Base-by-base conservation (phyloP, 1,140 invertebrate genomes). In the Ceratina australensis region DNA sequence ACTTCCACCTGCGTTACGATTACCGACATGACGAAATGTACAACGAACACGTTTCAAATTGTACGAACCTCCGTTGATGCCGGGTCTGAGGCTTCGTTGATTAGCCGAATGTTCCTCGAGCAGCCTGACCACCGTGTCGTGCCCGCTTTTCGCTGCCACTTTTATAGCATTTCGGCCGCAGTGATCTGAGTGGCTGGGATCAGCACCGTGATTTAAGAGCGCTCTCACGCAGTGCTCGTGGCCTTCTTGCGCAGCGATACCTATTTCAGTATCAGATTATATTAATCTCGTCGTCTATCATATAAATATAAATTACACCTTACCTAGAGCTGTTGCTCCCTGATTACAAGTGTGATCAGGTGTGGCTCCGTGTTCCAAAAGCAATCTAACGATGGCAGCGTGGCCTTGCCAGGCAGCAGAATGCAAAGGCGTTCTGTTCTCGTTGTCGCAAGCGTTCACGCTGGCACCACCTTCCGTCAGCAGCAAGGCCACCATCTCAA, bases 321-420 rank as follows among this genome's bases (percentile, higher is more conserved):
- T 90, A 95, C 95, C 95, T 73, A 99, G 92, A 52, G 98, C 97
- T 63, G 98, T 99, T 50, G 98, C 98, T 49, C 98, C 98, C 93
- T 97, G 96, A 89, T 98, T 98, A 89, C 98, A 99, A 12, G 97
- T 96, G 87, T 98, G 97, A 92, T 98, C 96, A 18, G 97, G 96
- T 74, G 94, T 92, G 0, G 97, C 96, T 7, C 96, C 95, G 82
- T 95, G 94, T 87, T 96, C 95, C 18, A 98, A 92, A 13, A 99
- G 92, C 52, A 98, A 92, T 66, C 95, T 94, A 57, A 99, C 97
- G 52, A 98, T 96, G 68, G 95, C 94, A 26, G 95, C 94, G 85
- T 98, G 97, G 12, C 98, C 98, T 89, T 98, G 97, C 98, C 98
- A 99, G 65, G 97, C 96, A n/a, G 98, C 98, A 20, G 97, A 98